phyloP scores from a whole-genome alignment of 2,797 vertebrate genomes.

The Rhynchonycteris naso region DNA sequence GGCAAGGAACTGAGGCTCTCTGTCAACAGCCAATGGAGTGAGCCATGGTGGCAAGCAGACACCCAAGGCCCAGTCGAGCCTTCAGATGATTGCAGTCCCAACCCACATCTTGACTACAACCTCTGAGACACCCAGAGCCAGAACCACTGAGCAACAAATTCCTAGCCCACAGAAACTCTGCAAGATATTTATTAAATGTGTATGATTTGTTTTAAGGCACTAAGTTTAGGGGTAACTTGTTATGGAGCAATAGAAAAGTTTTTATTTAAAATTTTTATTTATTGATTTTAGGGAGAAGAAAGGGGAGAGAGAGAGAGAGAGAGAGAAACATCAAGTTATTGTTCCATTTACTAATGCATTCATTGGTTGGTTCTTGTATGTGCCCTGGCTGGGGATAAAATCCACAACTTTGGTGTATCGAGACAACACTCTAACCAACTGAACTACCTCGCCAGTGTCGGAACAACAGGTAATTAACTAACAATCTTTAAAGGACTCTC shows the following conservation, averaged over 20 bases:
- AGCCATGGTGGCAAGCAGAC: not conserved
- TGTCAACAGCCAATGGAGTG: not conserved
- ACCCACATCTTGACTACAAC: not conserved
- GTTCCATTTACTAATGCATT: too few species aligned
- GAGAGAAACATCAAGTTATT: too few species aligned
- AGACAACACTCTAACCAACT: too few species aligned
- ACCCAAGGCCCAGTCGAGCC: not conserved
- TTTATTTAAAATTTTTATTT: too few species aligned
- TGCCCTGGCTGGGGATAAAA: too few species aligned
- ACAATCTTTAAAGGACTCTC: not conserved
- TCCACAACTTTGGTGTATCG: too few species aligned
- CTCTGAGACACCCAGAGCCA: not conserved
- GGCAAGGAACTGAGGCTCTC: not conserved
- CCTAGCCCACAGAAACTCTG: not conserved
- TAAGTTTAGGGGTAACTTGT: not conserved
- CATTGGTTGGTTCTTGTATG: too few species aligned
- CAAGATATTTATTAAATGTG: not conserved
- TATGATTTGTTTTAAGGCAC: not conserved
- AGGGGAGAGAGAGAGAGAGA: too few species aligned
- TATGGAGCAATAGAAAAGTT: not conserved
- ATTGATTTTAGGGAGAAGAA: too few species aligned
- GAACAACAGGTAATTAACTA: not conserved
- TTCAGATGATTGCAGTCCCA: not conserved
- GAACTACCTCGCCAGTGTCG: too few species aligned
- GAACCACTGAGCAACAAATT: not conserved